A percentile compares a stretch with the other conserved stretches of the same genome.
These are phyloP conservation scores for Cancer borealis DNA, from an alignment of 2,888 invertebrate genomes.

Conservation along the genomic window DNA sequence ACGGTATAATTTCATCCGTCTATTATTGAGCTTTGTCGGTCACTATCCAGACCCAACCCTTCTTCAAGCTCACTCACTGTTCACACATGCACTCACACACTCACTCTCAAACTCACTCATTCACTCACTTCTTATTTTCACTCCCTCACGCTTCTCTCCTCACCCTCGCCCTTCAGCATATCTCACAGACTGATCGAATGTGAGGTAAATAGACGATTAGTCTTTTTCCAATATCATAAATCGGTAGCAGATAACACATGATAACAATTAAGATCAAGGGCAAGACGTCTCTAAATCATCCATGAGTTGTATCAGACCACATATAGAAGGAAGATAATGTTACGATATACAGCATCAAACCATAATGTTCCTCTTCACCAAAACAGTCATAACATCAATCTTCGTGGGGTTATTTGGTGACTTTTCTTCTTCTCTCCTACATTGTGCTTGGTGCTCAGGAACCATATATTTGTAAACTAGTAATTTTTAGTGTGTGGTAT, in stretches of 20 bases:
- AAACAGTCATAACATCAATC: too few species aligned
- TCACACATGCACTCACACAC: not conserved
- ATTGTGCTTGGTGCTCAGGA: not conserved
- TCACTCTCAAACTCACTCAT: not conserved
- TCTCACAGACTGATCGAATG: not conserved
- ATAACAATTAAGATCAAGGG: not conserved
- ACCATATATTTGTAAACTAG: not conserved
- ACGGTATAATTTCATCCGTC: not conserved
- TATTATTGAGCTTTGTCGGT: not conserved
- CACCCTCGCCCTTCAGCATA: not conserved
- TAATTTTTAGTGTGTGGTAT: not conserved
- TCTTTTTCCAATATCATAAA: not conserved
- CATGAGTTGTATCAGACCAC: not conserved
- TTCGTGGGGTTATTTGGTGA: not conserved
- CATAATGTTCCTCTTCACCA: too few species aligned
- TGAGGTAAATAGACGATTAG: not conserved
- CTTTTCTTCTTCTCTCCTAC: not conserved
- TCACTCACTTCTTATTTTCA: not conserved
- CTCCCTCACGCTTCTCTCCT: not conserved
- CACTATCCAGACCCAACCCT: not conserved
- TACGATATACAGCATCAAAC: too few species aligned
- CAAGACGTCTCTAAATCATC: not conserved
- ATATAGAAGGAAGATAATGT: not conserved
- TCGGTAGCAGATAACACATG: not conserved
- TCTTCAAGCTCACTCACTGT: not conserved